Evolutionary conservation across 2,797 vertebrate genomes (phyloP), one percentile per base, ranked within the genome.

Genomic region (Babyrousa celebensis): DNA sequence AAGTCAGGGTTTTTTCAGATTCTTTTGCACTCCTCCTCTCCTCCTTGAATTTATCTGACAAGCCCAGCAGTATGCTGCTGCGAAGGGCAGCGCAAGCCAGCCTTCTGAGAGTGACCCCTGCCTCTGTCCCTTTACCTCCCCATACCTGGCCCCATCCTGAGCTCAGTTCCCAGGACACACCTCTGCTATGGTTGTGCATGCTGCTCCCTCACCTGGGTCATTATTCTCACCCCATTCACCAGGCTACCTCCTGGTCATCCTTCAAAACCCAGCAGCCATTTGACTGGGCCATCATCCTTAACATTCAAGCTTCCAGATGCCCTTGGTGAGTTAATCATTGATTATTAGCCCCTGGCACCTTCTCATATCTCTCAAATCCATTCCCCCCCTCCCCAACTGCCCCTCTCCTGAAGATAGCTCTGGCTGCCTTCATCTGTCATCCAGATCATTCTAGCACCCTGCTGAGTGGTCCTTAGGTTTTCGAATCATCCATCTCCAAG

Each of bases 171-270:
- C 21, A n/a, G 29, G 12, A 12, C 16, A 8, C 20, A 11, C 15
- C 18, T 67, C 65, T 54, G 27, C n/a, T 65, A 40, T 17, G 18
- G 92, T 4, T 56, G 5, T 68, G 65, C 17, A 0, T 14, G 17
- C 0, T 3, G 0, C 12, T 32, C 43, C 23, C 29, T 68, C 36
- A 0, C 17, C 15, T 29, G 7, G 15, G 12, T 68, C 65, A 23
- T 70, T 32, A 40, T 65, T 68, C 54, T 82, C 21, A 18, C 2
- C 14, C 70, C 52, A 0, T 25, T 70, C 6, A 4, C 62, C 36
- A 67, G 82, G 14, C 21, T 36, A 63, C 25, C n/a, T 32, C 36
- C 12, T 4, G 2, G 3, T n/a, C 70, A 65, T 17, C 63, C 18
- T 71, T 87, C 74, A 72, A 7, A 29, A 36, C 70, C 62, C 27